Percentiles rank a stretch among this genome's conserved stretches.
phyloP scores from a whole-genome alignment of 2,113 vertebrate species.

The Catharus minimus region DNA sequence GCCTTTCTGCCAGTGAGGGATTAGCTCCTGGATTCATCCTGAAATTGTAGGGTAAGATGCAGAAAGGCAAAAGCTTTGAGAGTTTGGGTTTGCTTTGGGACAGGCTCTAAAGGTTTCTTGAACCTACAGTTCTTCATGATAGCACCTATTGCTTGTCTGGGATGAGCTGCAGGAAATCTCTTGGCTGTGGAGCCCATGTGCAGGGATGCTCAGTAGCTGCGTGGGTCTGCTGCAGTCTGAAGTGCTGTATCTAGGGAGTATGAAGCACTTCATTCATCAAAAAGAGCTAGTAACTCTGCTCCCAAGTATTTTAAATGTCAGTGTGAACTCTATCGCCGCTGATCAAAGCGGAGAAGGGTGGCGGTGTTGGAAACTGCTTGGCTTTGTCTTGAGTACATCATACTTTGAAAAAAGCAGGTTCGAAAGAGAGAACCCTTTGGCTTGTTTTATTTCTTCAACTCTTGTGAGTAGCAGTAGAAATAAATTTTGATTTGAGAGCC shows the following conservation, averaged over 20 bases:
- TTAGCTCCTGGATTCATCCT: background rate
- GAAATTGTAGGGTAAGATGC: background rate
- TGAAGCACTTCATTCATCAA: constrained; percentile 3
- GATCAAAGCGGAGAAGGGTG: background rate
- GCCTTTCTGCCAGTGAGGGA: background rate
- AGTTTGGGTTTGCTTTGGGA: background rate
- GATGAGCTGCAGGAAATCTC: background rate
- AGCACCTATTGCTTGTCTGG: background rate
- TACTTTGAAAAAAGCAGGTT: background rate
- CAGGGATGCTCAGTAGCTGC: background rate
- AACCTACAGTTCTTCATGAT: rapidly evolving
- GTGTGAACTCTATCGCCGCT: background rate
- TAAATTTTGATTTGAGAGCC: background rate
- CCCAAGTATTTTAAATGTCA: background rate
- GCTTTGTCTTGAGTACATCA: rapidly evolving
- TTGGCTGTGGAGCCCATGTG: rapidly evolving
- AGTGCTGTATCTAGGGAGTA: background rate
- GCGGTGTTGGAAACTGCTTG: rapidly evolving
- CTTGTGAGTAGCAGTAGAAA: background rate
- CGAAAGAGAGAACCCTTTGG: background rate
- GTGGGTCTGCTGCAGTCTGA: background rate
- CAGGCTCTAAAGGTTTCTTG: background rate
- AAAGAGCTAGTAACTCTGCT: background rate
- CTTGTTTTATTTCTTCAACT: background rate
- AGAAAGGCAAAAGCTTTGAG: background rate